phyloP scores from a whole-genome alignment of 2,888 invertebrate genomes.

The Caenorhabditis doughertyi region DNA sequence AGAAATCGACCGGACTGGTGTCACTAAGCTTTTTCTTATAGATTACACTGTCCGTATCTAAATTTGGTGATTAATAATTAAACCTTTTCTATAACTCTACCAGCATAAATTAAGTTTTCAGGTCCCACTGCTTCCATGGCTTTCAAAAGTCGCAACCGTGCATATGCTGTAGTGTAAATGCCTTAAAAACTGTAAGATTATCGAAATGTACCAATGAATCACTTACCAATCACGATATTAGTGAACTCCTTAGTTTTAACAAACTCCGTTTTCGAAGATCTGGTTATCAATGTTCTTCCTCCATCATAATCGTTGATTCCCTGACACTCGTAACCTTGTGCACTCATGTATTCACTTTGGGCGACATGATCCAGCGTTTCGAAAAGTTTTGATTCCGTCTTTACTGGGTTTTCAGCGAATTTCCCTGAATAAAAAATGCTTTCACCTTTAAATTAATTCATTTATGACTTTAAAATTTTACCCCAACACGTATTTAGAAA shows the following conservation, averaged over 20 bases:
- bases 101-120: constrained; percentile 3
- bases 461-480: background rate
- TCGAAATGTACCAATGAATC: too few species aligned
- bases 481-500: constrained; percentile 16
- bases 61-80: background rate
- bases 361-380: background rate
- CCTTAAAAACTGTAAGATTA: too few species aligned
- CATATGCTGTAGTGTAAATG: constrained; percentile 10
- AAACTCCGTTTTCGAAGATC: background rate
- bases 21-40: background rate
- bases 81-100: too few species aligned
- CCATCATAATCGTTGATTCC: constrained; percentile 2
- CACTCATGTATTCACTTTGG: constrained; percentile 13
- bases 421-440: constrained; percentile 11
- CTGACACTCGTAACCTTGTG: background rate
- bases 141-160: background rate
- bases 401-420: constrained; percentile 10
- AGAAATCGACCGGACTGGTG: background rate
- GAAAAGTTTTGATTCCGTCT: constrained; percentile 1
- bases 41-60: constrained; percentile 10
- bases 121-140: constrained; percentile 6
- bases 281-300: background rate
- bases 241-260: background rate
- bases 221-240: constrained; percentile 9
- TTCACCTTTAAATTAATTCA: background rate